A percentile compares a stretch with the other conserved stretches of the same genome.
These are phyloP conservation scores for Penaeus monodon DNA, from an alignment of 2,888 invertebrate species.

Conservation along the genomic window DNA sequence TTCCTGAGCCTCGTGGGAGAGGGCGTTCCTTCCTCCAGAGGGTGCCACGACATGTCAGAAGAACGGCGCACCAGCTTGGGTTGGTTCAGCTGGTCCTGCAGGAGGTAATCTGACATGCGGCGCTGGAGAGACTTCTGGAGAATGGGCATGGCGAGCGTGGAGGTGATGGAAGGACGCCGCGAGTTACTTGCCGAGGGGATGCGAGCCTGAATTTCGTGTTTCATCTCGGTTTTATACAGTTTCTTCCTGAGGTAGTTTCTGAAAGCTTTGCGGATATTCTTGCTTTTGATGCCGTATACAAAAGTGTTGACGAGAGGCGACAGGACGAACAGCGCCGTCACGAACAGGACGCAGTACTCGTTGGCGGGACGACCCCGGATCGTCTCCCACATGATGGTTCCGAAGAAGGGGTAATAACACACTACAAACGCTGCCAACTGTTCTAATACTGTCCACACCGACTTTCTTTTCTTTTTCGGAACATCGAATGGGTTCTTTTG, in stretches of 20 bases:
- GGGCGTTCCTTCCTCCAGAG: slow-evolving; percentile 64
- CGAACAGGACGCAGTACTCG: slow-evolving; percentile 47
- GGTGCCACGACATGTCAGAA: slow-evolving; percentile 72
- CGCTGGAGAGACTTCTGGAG: slow-evolving; percentile 70
- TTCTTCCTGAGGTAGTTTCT: slow-evolving; percentile 84
- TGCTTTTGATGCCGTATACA: slow-evolving; percentile 82
- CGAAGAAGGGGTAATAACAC: slow-evolving; percentile 82
- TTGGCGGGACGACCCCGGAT: slow-evolving; percentile 65
- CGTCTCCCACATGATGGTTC: slow-evolving; percentile 79
- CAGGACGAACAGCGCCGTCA: slow-evolving; percentile 44
- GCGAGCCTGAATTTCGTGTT: slow-evolving; percentile 84
- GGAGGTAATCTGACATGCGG: slow-evolving; percentile 74
- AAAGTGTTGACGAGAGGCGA: slow-evolving; percentile 77
- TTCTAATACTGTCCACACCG: slow-evolving; percentile 76
- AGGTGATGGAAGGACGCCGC: slow-evolving; percentile 76
- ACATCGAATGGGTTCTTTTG: slow-evolving; percentile 84
- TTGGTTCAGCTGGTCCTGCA: slow-evolving; percentile 70
- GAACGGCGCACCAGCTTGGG: slow-evolving; percentile 72
- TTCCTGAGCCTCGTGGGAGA: slow-evolving; percentile 54
- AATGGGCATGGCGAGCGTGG: slow-evolving; percentile 62
- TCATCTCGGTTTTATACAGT: slow-evolving; percentile 83
- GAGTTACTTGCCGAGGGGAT: slow-evolving; percentile 85
- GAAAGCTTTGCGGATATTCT: slow-evolving; percentile 78
- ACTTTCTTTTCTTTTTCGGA: slow-evolving; percentile 61
- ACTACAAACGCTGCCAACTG: slow-evolving; percentile 80